Percentiles rank a stretch among this genome's conserved stretches.
Evolutionary conservation across 2,113 vertebrate species (phyloP).

Genomic region (Odontesthes bonariensis): DNA sequence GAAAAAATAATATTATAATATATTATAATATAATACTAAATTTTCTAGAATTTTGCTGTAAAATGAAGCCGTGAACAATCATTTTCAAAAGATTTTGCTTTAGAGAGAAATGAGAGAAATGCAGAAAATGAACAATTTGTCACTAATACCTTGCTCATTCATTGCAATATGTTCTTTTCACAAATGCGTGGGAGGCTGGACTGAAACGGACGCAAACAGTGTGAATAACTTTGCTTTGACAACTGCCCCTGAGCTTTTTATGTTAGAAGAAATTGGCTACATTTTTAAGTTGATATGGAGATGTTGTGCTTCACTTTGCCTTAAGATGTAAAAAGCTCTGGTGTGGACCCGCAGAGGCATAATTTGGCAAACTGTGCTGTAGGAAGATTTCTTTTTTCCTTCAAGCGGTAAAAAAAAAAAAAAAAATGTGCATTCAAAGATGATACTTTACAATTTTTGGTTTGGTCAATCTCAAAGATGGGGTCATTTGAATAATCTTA

Average conservation of each 20-base stretch:
- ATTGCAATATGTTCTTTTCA: no score
- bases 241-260: not conserved
- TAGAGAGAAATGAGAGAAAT: no score
- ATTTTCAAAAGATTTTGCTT: no score
- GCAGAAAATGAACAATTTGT: no score
- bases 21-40: no score
- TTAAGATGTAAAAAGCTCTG: slow-evolving; percentile 17
- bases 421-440: slow-evolving; percentile 23
- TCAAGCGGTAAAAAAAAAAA: not conserved
- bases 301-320: not conserved
- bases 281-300: not conserved
- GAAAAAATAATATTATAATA: no score
- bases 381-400: slow-evolving; percentile 8
- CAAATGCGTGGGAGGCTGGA: no score
- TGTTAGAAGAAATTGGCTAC: not conserved
- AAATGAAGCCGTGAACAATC: no score
- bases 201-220: not conserved
- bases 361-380: slow-evolving; percentile 17
- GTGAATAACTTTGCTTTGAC: not conserved
- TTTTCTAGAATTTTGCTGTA: no score
- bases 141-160: no score
- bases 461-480: slow-evolving; percentile 4
- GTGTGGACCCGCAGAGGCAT: slow-evolving; percentile 11
- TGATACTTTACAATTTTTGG: slow-evolving; percentile 2
- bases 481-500: slow-evolving; percentile 39